These are phyloP conservation scores for Drosophila yooni DNA, from an alignment of 2,888 invertebrate species.

Conservation along the genomic window DNA sequence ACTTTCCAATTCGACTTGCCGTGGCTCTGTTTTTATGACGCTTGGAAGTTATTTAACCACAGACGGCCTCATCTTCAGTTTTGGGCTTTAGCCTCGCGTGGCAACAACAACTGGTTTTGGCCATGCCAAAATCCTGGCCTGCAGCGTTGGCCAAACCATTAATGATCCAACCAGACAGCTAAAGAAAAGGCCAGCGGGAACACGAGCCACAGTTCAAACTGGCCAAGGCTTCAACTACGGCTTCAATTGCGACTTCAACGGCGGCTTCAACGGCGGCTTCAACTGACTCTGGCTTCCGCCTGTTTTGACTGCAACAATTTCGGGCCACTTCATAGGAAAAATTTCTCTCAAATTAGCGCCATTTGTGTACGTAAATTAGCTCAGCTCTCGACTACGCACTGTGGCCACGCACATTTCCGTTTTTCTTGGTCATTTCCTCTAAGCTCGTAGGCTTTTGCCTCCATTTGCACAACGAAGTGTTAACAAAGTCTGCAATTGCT, in stretches of 20 bases:
- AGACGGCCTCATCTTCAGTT: slow-evolving; percentile 45
- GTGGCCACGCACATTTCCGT: slow-evolving; percentile 52
- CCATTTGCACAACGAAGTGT: slow-evolving; percentile 18
- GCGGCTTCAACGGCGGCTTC: slow-evolving; percentile 19
- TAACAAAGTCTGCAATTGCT: slow-evolving; percentile 23
- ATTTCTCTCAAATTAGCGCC: slow-evolving; percentile 76
- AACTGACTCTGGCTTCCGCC: slow-evolving; percentile 56
- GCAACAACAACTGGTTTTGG: slow-evolving; percentile 53
- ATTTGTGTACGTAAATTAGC: slow-evolving; percentile 72
- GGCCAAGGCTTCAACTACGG: slow-evolving; percentile 24
- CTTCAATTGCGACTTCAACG: slow-evolving; percentile 28
- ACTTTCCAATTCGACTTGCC: slow-evolving; percentile 47
- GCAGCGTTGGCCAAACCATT: slow-evolving; percentile 55
- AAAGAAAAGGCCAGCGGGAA: slow-evolving; percentile 53
- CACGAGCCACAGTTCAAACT: slow-evolving; percentile 48
- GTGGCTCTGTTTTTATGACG: slow-evolving; percentile 45
- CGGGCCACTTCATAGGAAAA: slow-evolving; percentile 39
- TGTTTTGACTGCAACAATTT: slow-evolving; percentile 46
- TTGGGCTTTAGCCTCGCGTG: slow-evolving; percentile 3
- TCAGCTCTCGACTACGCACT: slow-evolving; percentile 62
- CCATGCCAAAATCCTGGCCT: slow-evolving; percentile 66
- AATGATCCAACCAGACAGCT: slow-evolving; percentile 50
- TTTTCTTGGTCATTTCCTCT: slow-evolving; percentile 58
- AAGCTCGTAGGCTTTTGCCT: neutral
- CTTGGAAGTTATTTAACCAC: slow-evolving; percentile 50